Conservation (phyloP, 2,797 vertebrate genomes). For the Enteromius thamalakanensis region DNA sequence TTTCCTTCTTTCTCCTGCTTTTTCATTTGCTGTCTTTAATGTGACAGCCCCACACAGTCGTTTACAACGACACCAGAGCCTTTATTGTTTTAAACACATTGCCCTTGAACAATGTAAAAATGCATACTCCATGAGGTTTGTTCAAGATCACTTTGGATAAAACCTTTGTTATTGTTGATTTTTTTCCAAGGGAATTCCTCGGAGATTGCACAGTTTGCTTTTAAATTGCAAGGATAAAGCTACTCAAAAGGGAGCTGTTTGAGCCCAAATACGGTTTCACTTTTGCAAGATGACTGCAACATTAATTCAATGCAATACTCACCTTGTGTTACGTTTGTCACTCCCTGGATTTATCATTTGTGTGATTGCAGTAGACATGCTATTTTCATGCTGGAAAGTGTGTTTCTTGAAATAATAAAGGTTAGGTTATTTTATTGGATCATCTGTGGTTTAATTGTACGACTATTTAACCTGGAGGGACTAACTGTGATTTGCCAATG, state of each 20-base stretch:
- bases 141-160: constrained; percentile 45
- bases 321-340: neutral
- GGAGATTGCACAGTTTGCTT: neutral
- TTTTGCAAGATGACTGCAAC: neutral
- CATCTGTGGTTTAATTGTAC: constrained; percentile 35
- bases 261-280: constrained; percentile 7
- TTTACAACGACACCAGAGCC: constrained; percentile 42
- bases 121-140: constrained; percentile 34
- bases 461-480: constrained; percentile 14
- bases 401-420: constrained; percentile 21
- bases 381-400: neutral
- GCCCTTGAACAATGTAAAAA: constrained; percentile 36
- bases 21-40: constrained; percentile 47
- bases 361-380: neutral
- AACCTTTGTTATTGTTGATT: constrained; percentile 24
- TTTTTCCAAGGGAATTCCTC: constrained; percentile 25
- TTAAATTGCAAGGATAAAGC: constrained; percentile 18
- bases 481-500: constrained; percentile 14
- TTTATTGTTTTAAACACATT: constrained; percentile 38
- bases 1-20: constrained; percentile 39
- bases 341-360: constrained; percentile 5
- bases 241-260: neutral
- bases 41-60: constrained; percentile 45
- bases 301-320: neutral
- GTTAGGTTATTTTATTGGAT: constrained; percentile 5